phyloP scores from a whole-genome alignment of 2,888 invertebrate species.

The Archaeoteleia sp. region DNA sequence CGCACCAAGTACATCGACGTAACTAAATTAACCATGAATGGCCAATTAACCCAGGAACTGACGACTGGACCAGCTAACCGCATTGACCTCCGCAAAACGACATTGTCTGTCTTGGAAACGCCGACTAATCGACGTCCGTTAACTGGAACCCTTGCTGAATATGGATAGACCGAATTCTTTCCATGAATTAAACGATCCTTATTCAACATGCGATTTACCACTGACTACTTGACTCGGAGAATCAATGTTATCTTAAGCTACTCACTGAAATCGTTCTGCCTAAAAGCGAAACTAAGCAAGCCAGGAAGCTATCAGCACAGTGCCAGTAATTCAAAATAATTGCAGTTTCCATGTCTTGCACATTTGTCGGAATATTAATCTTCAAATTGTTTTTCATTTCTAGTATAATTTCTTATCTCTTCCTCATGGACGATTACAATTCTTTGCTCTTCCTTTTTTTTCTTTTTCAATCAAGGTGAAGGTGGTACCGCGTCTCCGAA shows the following conservation, averaged over 20 bases:
- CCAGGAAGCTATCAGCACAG: conserved; percentile 2
- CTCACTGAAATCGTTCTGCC: neutral
- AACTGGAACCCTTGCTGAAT: conserved; percentile 31
- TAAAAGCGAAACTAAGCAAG: neutral
- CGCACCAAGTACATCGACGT: conserved; percentile 63
- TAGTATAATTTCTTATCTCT: conserved; percentile 51
- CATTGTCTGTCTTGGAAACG: conserved; percentile 28
- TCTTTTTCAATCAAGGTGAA: conserved; percentile 64
- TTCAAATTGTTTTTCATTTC: conserved; percentile 52
- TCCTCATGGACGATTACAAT: conserved; percentile 53
- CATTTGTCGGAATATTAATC: conserved; percentile 53
- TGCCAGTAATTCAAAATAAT: conserved; percentile 24
- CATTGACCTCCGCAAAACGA: conserved; percentile 36
- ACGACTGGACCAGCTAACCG: conserved; percentile 42
- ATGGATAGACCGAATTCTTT: conserved; percentile 31
- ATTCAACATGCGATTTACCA: conserved; percentile 13
- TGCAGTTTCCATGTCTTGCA: conserved; percentile 23
- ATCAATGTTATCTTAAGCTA: neutral
- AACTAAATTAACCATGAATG: conserved; percentile 74
- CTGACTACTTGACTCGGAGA: neutral
- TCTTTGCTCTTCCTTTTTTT: conserved; percentile 32
- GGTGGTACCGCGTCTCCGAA: conserved; percentile 64
- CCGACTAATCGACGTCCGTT: conserved; percentile 43
- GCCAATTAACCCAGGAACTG: conserved; percentile 70
- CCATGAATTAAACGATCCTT: conserved; percentile 22